Conservation (phyloP, 2,797 vertebrate species). For the Lutra lutra region DNA sequence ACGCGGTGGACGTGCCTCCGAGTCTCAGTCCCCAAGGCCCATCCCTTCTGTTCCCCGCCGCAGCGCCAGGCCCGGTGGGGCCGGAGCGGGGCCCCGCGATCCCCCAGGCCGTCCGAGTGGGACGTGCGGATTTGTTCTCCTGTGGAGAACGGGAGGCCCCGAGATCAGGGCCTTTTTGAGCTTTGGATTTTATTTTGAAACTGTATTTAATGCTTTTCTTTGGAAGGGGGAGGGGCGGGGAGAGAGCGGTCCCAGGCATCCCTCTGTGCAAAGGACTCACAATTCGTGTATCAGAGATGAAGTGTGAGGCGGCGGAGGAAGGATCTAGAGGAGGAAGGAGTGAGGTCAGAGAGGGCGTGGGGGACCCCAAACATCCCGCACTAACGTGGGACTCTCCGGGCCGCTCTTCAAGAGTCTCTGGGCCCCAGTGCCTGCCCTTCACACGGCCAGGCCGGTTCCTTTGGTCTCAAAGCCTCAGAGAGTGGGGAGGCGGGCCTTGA, state of each 20-base stretch:
- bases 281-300: constrained; percentile 79
- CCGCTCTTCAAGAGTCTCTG: not conserved
- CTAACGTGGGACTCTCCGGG: not conserved
- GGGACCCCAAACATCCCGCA: not conserved
- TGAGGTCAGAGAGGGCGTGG: not conserved
- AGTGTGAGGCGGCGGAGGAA: constrained; percentile 56
- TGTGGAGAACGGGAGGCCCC: constrained; percentile 77
- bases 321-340: not conserved
- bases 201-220: constrained; percentile 82
- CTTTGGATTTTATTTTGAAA: constrained; percentile 82
- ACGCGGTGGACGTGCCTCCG: not conserved
- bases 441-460: not conserved
- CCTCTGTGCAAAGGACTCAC: constrained; percentile 79
- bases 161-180: constrained; percentile 69
- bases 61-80: not conserved
- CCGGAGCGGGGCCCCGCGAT: constrained; percentile 29
- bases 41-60: not conserved
- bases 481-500: not conserved
- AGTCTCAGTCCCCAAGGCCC: constrained; percentile 21
- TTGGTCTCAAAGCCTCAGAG: not conserved
- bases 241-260: constrained; percentile 70
- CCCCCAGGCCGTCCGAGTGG: constrained; percentile 80
- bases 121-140: constrained; percentile 77
- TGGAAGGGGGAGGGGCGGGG: constrained; percentile 65
- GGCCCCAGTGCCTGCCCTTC: not conserved